These are phyloP conservation scores for Acrossocheilus fasciatus DNA, from an alignment of 2,797 vertebrate genomes.

Conservation along the genomic window DNA sequence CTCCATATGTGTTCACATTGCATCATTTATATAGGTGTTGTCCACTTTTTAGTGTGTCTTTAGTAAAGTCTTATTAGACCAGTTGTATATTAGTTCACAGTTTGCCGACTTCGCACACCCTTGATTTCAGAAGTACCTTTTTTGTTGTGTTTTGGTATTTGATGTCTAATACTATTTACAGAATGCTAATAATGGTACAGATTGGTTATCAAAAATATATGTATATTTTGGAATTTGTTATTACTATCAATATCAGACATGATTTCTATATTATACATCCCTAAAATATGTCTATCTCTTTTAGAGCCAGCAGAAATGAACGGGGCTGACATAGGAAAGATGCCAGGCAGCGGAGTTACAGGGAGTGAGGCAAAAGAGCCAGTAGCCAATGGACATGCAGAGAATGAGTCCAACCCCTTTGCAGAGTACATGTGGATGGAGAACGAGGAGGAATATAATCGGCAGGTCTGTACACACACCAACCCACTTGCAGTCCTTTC, in stretches of 20 bases:
- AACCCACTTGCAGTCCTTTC: neutral
- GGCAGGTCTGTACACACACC: constrained; percentile 83
- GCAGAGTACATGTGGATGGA: constrained; percentile 99
- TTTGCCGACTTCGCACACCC: neutral
- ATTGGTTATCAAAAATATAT: too few species aligned
- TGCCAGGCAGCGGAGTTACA: constrained; percentile 78
- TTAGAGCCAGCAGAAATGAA: constrained; percentile 91
- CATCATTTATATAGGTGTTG: neutral
- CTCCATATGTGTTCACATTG: neutral
- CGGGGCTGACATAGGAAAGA: constrained; percentile 87
- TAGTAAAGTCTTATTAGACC: neutral
- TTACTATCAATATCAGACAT: too few species aligned
- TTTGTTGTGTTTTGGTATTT: neutral
- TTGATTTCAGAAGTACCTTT: too few species aligned
- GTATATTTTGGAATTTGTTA: neutral
- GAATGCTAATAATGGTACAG: neutral
- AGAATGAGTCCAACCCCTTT: constrained; percentile 90
- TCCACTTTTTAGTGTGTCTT: too few species aligned
- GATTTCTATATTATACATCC: neutral
- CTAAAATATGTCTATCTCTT: neutral
- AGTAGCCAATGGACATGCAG: constrained; percentile 84
- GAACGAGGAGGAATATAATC: constrained; percentile 96
- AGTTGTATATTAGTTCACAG: neutral
- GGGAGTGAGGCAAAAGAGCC: constrained; percentile 82
- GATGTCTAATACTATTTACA: neutral